Evolutionary conservation across 2,888 invertebrate genomes (phyloP).

Genomic region (Noctua comes): DNA sequence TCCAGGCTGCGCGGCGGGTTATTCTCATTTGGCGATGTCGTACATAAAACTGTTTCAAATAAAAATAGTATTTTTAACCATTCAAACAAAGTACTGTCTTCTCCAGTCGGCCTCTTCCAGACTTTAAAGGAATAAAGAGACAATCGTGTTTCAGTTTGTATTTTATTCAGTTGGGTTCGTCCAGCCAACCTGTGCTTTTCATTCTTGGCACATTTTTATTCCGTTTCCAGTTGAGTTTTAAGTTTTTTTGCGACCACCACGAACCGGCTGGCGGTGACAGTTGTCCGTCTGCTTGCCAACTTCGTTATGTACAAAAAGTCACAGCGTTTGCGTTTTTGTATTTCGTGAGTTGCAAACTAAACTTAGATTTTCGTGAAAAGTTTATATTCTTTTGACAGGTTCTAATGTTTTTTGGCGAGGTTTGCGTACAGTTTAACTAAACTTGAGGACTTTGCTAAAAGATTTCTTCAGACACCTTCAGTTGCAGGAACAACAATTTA

Average conservation of each 20-base stretch:
- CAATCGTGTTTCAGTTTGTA: slow-evolving; percentile 47
- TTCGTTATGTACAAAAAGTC: slow-evolving; percentile 63
- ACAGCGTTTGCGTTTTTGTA: slow-evolving; percentile 52
- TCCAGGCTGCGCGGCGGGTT: not conserved
- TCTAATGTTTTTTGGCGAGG: slow-evolving; percentile 13
- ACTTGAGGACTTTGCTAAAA: slow-evolving; percentile 3
- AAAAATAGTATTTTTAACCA: slow-evolving; percentile 11
- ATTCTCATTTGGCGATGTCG: not conserved
- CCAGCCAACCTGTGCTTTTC: slow-evolving; percentile 58
- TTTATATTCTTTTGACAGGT: slow-evolving; percentile 43
- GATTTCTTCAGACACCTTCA: slow-evolving; percentile 22
- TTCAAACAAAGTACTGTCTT: slow-evolving; percentile 5
- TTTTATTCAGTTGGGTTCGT: slow-evolving; percentile 55
- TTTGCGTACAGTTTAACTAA: slow-evolving; percentile 31
- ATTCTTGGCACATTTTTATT: slow-evolving; percentile 65
- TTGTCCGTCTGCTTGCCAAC: slow-evolving; percentile 63
- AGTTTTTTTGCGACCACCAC: slow-evolving; percentile 60
- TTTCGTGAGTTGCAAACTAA: slow-evolving; percentile 66
- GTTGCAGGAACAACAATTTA: slow-evolving; percentile 29
- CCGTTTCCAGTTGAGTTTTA: slow-evolving; percentile 46
- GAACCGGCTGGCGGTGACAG: slow-evolving; percentile 65
- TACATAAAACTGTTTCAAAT: not conserved
- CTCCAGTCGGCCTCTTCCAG: slow-evolving; percentile 16
- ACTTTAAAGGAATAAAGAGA: slow-evolving; percentile 19
- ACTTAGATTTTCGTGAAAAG: slow-evolving; percentile 45